Evolutionary conservation across 2,797 vertebrate genomes (phyloP).

Genomic region (Poeciliopsis presidionis): DNA sequence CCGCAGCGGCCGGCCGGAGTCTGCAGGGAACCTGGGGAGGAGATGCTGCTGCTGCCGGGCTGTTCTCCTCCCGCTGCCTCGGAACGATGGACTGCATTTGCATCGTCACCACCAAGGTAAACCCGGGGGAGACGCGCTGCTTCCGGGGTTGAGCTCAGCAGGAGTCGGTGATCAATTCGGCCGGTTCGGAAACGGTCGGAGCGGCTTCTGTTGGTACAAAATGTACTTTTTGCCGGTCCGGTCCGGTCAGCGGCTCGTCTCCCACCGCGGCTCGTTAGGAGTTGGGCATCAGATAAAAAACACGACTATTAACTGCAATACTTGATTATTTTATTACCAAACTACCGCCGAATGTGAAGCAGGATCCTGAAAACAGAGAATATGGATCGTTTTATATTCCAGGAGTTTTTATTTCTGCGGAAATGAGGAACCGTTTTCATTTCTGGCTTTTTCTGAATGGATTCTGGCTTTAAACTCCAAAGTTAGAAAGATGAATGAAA

Average conservation of each 20-base stretch:
- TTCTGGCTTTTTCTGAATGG: background rate
- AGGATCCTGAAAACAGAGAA: background rate
- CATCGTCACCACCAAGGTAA: conserved; percentile 94
- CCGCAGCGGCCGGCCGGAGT: conserved; percentile 6
- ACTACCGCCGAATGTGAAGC: background rate
- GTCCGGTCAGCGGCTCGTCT: background rate
- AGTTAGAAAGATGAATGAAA: background rate
- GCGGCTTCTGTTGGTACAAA: background rate
- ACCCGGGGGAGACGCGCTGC: rapidly evolving
- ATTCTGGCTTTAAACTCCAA: background rate
- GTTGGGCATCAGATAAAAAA: background rate
- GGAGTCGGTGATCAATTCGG: background rate
- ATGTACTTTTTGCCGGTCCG: background rate
- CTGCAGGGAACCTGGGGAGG: conserved; percentile 47
- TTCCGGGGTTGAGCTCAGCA: rapidly evolving
- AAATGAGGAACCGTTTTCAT: background rate
- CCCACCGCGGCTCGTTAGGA: background rate
- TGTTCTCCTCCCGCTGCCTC: conserved; percentile 57
- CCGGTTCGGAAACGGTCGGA: rapidly evolving
- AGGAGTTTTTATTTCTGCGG: background rate
- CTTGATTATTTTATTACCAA: background rate
- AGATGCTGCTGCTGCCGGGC: conserved; percentile 72
- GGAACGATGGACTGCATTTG: conserved; percentile 91
- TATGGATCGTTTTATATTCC: background rate
- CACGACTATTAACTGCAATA: background rate